Percentiles rank a stretch among this genome's conserved stretches.
These are phyloP conservation scores for Takifugu flavidus DNA, from an alignment of 2,113 vertebrate genomes.

Conservation along the genomic window DNA sequence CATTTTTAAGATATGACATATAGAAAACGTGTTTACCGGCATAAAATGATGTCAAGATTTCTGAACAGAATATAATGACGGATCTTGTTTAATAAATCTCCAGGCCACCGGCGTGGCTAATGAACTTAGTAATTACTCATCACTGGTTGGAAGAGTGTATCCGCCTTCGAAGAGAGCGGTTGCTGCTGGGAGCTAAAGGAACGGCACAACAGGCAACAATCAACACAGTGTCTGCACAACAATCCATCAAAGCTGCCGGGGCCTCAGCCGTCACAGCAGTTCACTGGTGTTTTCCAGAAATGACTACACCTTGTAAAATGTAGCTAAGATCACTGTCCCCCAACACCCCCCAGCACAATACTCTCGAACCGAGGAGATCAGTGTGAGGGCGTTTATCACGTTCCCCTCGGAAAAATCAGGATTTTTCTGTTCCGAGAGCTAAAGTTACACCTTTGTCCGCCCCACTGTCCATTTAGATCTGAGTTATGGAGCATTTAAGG, in stretches of 20 bases:
- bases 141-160: slow-evolving; percentile 70
- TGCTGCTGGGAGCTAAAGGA: slow-evolving; percentile 78
- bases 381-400: slow-evolving; percentile 65
- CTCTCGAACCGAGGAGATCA: slow-evolving; percentile 66
- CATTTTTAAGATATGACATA: too few relatives aligned
- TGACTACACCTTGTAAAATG: slow-evolving; percentile 76
- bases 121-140: slow-evolving; percentile 84
- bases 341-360: slow-evolving; percentile 69
- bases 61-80: slow-evolving; percentile 32
- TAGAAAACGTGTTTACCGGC: too few relatives aligned
- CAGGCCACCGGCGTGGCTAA: slow-evolving; percentile 66
- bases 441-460: slow-evolving; percentile 7
- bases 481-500: slow-evolving; percentile 29
- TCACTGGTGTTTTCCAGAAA: slow-evolving; percentile 79
- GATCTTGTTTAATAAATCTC: slow-evolving; percentile 68
- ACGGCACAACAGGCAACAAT: slow-evolving; percentile 78
- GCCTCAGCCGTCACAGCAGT: slow-evolving; percentile 77
- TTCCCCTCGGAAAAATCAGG: slow-evolving; percentile 37
- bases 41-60: too few relatives aligned
- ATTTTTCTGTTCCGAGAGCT: slow-evolving; percentile 49
- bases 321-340: slow-evolving; percentile 74
- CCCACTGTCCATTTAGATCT: neutral
- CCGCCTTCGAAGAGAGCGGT: slow-evolving; percentile 65
- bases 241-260: slow-evolving; percentile 89
- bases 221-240: slow-evolving; percentile 82